Evolutionary conservation across 2,797 vertebrate genomes (phyloP).

Genomic region (Amblyopsis hoosieri): DNA sequence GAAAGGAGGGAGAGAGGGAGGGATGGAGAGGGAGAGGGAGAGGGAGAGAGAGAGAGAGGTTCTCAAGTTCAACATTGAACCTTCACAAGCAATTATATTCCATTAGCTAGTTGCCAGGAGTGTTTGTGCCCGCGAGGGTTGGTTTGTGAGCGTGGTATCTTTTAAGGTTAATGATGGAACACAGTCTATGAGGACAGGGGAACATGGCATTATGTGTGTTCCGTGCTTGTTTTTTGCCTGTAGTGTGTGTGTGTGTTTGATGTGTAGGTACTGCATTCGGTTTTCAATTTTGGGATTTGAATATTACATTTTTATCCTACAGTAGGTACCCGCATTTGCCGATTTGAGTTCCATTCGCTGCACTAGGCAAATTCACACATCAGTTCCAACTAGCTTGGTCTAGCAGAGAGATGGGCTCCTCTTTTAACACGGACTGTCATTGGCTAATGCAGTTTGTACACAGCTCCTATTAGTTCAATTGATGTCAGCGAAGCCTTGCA

Average conservation of each 20-base stretch:
- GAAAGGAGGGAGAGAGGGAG: slow-evolving; percentile 33
- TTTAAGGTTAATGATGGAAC: slow-evolving; percentile 36
- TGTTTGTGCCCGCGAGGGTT: slow-evolving; percentile 35
- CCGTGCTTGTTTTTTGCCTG: not conserved
- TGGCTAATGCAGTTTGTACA: no score
- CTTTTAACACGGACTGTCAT: no score
- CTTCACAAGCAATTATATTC: slow-evolving; percentile 52
- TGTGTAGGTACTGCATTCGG: no score
- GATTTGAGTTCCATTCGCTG: no score
- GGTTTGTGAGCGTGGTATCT: slow-evolving; percentile 48
- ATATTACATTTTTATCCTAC: no score
- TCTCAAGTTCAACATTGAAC: slow-evolving; percentile 28
- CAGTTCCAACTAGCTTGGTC: no score
- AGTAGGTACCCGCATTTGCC: no score
- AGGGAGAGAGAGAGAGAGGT: slow-evolving; percentile 41
- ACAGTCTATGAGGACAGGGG: slow-evolving; percentile 25
- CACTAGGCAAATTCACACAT: no score
- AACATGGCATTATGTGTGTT: slow-evolving; percentile 8
- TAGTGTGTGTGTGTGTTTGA: not conserved
- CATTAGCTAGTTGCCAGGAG: slow-evolving; percentile 46
- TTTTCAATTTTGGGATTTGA: no score
- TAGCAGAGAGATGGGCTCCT: no score
- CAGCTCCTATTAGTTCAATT: no score
- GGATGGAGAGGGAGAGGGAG: slow-evolving; percentile 32
- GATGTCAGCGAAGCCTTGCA: no score